These are phyloP conservation scores for Leptinotarsa juncta DNA, from an alignment of 2,888 invertebrate genomes.

Conservation along the genomic window DNA sequence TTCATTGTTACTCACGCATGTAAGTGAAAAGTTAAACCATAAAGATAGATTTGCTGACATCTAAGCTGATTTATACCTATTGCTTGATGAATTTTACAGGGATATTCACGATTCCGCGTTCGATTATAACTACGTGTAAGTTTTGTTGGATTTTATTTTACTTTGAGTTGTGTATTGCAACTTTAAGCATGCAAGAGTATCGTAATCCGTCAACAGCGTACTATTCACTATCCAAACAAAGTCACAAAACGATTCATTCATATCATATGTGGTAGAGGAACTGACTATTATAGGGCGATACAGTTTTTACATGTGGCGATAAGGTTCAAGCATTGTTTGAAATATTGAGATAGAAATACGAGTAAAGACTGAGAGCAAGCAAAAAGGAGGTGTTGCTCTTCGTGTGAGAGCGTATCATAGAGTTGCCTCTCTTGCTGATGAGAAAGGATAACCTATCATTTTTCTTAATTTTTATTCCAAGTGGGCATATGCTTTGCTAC, in stretches of 20 bases:
- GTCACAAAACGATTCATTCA: constrained; percentile 13
- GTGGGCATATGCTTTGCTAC: too few species aligned
- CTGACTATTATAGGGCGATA: background rate
- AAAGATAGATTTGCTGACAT: background rate
- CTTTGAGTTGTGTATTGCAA: background rate
- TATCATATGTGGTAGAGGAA: constrained; percentile 5
- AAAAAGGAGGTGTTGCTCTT: background rate
- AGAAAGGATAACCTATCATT: background rate
- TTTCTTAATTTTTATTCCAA: background rate
- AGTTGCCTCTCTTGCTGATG: background rate
- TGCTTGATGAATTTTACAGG: background rate
- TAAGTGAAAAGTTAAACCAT: constrained; percentile 1
- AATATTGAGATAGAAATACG: background rate
- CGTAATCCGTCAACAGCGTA: constrained; percentile 4
- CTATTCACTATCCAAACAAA: constrained; percentile 15
- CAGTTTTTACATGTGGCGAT: background rate
- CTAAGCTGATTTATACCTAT: background rate
- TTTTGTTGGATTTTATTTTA: background rate
- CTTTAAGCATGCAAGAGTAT: background rate
- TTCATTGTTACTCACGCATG: background rate
- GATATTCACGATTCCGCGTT: constrained; percentile 2
- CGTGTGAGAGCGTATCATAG: constrained; percentile 3
- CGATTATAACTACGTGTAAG: background rate
- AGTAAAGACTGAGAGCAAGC: background rate
- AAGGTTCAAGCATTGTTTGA: background rate